A percentile compares a stretch with the other conserved stretches of the same genome.
These are phyloP conservation scores for Spilosoma lubricipeda DNA, from an alignment of 2,888 invertebrate genomes.

Conservation along the genomic window DNA sequence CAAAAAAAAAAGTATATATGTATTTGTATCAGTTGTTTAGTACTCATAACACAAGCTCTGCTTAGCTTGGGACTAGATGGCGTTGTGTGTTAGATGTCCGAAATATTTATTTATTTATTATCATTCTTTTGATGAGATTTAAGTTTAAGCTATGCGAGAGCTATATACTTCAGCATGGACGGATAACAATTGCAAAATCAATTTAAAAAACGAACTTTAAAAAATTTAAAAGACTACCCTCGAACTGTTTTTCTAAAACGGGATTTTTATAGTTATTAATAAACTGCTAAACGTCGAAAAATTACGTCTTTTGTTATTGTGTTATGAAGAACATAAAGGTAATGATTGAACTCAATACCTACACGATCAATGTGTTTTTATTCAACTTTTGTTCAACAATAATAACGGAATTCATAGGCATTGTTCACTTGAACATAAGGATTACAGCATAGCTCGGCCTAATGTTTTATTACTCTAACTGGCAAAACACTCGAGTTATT, in stretches of 20 bases:
- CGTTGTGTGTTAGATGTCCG: too few species aligned
- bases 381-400: slow-evolving; percentile 11
- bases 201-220: neutral
- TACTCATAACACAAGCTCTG: too few species aligned
- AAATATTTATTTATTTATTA: too few species aligned
- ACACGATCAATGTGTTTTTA: neutral
- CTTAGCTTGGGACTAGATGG: too few species aligned
- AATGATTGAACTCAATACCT: neutral
- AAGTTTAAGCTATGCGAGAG: neutral
- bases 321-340: neutral
- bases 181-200: neutral
- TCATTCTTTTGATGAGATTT: neutral
- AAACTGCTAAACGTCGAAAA: neutral
- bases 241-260: neutral
- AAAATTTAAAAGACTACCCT: too few species aligned
- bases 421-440: slow-evolving; percentile 19
- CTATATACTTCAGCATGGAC: neutral
- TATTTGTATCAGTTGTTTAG: too few species aligned
- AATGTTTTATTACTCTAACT: slow-evolving; percentile 17
- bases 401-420: slow-evolving; percentile 4
- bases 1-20: too few species aligned
- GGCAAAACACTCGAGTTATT: slow-evolving; percentile 23
- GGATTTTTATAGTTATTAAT: neutral
- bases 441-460: slow-evolving; percentile 26
- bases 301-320: neutral